phyloP scores from a whole-genome alignment of 2,888 invertebrate species.

The Parnassius orleans region DNA sequence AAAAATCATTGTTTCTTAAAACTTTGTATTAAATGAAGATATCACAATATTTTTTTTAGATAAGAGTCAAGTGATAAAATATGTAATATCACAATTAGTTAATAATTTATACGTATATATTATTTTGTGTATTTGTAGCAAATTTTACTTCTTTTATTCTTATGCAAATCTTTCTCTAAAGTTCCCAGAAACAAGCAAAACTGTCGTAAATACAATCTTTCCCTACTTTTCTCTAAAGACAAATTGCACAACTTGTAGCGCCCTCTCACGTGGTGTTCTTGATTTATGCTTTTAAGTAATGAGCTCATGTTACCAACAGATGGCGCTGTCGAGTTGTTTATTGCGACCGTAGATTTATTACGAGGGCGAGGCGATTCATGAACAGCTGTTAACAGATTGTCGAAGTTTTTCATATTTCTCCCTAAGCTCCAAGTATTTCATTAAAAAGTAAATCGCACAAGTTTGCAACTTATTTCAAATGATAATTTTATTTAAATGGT shows the following conservation, averaged over 20 bases:
- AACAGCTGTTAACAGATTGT: constrained; percentile 22
- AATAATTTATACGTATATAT: too few species aligned
- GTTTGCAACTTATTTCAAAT: too few species aligned
- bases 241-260: constrained; percentile 62
- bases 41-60: too few species aligned
- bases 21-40: too few species aligned
- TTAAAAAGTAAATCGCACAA: neutral
- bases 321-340: constrained; percentile 61
- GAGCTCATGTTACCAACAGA: constrained; percentile 62
- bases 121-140: too few species aligned
- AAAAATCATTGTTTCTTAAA: too few species aligned
- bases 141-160: constrained; percentile 4
- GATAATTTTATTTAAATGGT: too few species aligned
- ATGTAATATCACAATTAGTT: too few species aligned
- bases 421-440: neutral
- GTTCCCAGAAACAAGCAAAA: constrained; percentile 30
- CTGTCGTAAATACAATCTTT: constrained; percentile 67
- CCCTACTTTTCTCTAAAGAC: constrained; percentile 47
- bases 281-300: constrained; percentile 67
- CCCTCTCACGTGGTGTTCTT: constrained; percentile 63
- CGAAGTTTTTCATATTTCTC: constrained; percentile 12
- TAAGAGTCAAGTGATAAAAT: too few species aligned
- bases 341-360: constrained; percentile 58
- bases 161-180: constrained; percentile 3
- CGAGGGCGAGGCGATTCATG: constrained; percentile 22